Conservation (phyloP, 1,140 invertebrate species). For the Meteorus sp. region DNA sequence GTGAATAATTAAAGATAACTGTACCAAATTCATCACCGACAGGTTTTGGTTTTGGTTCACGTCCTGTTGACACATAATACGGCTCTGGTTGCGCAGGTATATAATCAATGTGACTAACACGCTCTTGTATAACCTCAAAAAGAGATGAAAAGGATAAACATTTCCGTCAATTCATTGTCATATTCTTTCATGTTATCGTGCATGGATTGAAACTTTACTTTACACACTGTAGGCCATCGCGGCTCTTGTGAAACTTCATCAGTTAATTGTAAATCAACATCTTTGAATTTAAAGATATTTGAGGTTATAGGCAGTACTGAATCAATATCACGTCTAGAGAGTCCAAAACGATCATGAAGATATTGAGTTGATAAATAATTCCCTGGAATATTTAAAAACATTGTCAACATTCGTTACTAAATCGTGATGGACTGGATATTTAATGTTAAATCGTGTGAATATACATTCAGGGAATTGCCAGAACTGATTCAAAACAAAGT, state of each 20-base stretch:
- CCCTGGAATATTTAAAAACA: slow-evolving; percentile 28
- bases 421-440: background rate
- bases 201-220: slow-evolving; percentile 63
- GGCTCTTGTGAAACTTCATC: slow-evolving; percentile 71
- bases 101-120: slow-evolving; percentile 76
- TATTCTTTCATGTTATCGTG: background rate
- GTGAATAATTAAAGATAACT: slow-evolving; percentile 85
- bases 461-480: too few species aligned
- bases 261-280: slow-evolving; percentile 45
- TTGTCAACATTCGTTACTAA: background rate
- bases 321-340: slow-evolving; percentile 39
- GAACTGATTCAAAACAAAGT: slow-evolving; percentile 5
- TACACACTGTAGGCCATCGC: slow-evolving; percentile 86
- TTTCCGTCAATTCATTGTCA: background rate
- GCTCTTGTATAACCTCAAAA: slow-evolving; percentile 78
- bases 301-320: slow-evolving; percentile 39
- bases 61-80: slow-evolving; percentile 76
- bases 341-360: slow-evolving; percentile 38
- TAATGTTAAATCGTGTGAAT: background rate
- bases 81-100: slow-evolving; percentile 73
- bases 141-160: slow-evolving; percentile 20
- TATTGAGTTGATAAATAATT: slow-evolving; percentile 35
- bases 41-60: slow-evolving; percentile 80
- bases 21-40: slow-evolving; percentile 83
- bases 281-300: slow-evolving; percentile 35